Conservation (phyloP, 2,888 invertebrate species). For the Eutolmus rufibarbis region DNA sequence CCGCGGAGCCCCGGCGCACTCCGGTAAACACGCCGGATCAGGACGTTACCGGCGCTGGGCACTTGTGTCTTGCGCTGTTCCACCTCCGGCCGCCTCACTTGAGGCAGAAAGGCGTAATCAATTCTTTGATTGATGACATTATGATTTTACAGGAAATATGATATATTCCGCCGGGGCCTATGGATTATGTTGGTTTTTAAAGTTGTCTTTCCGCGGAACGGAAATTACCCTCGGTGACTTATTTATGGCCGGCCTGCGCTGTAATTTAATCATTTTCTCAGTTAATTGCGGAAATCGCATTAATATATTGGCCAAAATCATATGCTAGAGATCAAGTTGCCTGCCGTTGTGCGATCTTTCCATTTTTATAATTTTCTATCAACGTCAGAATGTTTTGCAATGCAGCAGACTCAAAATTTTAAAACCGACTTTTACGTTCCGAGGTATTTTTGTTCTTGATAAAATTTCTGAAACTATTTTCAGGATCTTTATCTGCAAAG, state of each 20-base stretch:
- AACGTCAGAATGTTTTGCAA: background rate
- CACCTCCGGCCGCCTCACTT: background rate
- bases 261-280: slow-evolving; percentile 28
- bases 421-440: too few species aligned
- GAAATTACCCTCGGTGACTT: slow-evolving; percentile 23
- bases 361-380: background rate
- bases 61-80: background rate
- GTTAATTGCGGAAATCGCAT: slow-evolving; percentile 16
- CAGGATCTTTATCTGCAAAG: too few species aligned
- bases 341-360: background rate
- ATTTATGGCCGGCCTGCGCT: background rate
- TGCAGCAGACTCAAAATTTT: background rate
- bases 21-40: background rate
- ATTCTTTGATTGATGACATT: slow-evolving; percentile 41
- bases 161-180: slow-evolving; percentile 18
- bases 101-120: slow-evolving; percentile 38
- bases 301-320: background rate
- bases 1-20: background rate
- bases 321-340: background rate
- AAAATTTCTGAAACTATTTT: too few species aligned
- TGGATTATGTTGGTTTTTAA: slow-evolving; percentile 55
- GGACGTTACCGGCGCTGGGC: background rate
- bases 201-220: slow-evolving; percentile 18
- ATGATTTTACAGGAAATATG: slow-evolving; percentile 40
- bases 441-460: too few species aligned